Conservation (phyloP, 2,888 invertebrate species). For the Odontomyia ornata region DNA sequence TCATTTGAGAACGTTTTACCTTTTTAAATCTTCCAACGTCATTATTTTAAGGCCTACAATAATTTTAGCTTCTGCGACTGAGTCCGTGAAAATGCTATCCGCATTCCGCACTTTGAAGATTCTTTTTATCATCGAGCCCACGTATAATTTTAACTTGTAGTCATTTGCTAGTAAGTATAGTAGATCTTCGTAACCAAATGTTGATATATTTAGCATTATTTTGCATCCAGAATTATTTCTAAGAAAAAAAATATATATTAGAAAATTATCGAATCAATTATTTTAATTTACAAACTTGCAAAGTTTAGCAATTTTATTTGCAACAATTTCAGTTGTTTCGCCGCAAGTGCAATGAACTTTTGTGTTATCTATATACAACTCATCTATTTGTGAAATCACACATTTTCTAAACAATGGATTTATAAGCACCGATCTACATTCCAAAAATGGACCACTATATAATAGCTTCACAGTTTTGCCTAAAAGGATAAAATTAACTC, state of each 20-base stretch:
- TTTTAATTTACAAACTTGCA: not conserved
- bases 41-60: not conserved
- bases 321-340: conserved; percentile 1
- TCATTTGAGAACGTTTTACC: no score
- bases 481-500: not conserved
- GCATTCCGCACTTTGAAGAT: not conserved
- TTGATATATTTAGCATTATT: conserved; percentile 17
- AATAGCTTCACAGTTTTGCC: not conserved
- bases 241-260: conserved; percentile 4
- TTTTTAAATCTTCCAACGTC: conserved; percentile 14
- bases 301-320: not conserved
- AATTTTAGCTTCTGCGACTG: not conserved
- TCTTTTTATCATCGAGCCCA: not conserved
- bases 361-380: conserved; percentile 38
- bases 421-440: not conserved
- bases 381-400: not conserved
- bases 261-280: not conserved
- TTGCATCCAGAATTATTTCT: conserved; percentile 22
- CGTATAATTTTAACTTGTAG: conserved; percentile 19
- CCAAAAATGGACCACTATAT: conserved; percentile 26
- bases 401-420: not conserved
- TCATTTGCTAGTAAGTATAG: not conserved
- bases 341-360: not conserved
- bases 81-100: not conserved
- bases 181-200: conserved; percentile 37